Evolutionary conservation across 2,888 invertebrate genomes (phyloP).

Genomic region (Calameuta filiformis): DNA sequence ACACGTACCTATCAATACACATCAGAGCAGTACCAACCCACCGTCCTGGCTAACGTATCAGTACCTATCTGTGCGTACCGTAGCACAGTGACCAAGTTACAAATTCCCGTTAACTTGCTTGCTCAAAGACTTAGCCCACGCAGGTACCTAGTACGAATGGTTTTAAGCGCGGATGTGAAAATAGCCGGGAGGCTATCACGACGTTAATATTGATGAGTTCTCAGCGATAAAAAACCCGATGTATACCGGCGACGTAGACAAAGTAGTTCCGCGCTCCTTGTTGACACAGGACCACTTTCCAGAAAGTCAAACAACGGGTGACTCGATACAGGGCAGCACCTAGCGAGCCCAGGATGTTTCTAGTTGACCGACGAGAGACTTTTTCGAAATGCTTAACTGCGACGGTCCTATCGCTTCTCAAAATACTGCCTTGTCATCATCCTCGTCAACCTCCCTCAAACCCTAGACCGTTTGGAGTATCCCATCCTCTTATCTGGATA

Average conservation of each 20-base stretch:
- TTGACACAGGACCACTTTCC: slow-evolving; percentile 4
- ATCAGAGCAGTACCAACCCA: neutral
- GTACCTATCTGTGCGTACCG: neutral
- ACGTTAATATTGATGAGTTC: slow-evolving; percentile 22
- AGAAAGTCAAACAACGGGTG: neutral
- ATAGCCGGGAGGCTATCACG: slow-evolving; percentile 4
- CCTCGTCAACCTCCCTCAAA: neutral
- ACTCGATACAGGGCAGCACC: neutral
- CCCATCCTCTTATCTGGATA: neutral
- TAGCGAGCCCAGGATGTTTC: neutral
- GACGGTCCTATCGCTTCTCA: neutral
- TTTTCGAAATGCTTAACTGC: neutral
- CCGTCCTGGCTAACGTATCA: neutral
- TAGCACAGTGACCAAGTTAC: neutral
- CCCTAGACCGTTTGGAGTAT: neutral
- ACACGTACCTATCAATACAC: neutral
- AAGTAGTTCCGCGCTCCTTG: neutral
- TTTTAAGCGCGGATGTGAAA: slow-evolving; percentile 10
- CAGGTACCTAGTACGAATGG: neutral
- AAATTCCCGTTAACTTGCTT: neutral
- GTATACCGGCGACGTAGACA: neutral
- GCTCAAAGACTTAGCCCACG: neutral
- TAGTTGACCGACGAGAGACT: neutral
- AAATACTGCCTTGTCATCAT: neutral
- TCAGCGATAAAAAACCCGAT: neutral